Conservation (phyloP, 2,797 vertebrate species). For the Danio tinwini region DNA sequence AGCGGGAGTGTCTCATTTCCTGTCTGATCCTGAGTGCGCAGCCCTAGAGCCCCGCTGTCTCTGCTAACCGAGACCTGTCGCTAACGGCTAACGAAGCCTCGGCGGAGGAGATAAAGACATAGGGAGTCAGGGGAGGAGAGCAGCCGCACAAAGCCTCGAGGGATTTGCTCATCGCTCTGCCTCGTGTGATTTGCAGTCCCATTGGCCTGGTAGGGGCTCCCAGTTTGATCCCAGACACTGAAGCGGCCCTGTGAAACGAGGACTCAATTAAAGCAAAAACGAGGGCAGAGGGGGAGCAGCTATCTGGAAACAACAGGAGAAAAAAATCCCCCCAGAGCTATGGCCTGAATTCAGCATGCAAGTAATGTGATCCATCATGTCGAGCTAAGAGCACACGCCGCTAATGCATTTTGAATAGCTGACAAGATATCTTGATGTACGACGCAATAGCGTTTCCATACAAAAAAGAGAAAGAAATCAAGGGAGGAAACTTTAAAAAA, state of each 20-base stretch:
- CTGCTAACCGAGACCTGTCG: conserved; percentile 49
- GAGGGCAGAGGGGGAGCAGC: conserved; percentile 68
- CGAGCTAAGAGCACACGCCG: conserved; percentile 31
- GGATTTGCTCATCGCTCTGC: conserved; percentile 67
- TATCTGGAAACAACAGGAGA: conserved; percentile 60
- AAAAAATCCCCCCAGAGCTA: conserved; percentile 63
- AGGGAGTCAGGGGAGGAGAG: conserved; percentile 67
- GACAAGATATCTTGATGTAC: conserved; percentile 48
- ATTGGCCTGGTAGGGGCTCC: conserved; percentile 47
- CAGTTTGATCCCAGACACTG: conserved; percentile 69
- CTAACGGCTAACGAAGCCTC: conserved; percentile 61
- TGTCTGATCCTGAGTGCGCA: conserved; percentile 65
- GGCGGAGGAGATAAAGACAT: conserved; percentile 74
- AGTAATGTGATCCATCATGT: conserved; percentile 50
- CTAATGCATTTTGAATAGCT: conserved; percentile 51
- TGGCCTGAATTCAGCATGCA: conserved; percentile 73
- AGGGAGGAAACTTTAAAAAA: conserved; percentile 29
- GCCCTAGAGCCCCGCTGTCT: conserved; percentile 48
- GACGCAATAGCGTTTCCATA: conserved; percentile 35
- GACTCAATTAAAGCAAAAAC: conserved; percentile 84
- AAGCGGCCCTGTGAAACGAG: conserved; percentile 73
- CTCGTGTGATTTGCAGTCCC: conserved; percentile 54
- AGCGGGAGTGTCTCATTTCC: conserved; percentile 60
- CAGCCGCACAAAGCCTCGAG: conserved; percentile 65
- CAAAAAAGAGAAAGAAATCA: neutral